Evolutionary conservation across 2,797 vertebrate species (phyloP).

Genomic region (Phoebastria nigripes): DNA sequence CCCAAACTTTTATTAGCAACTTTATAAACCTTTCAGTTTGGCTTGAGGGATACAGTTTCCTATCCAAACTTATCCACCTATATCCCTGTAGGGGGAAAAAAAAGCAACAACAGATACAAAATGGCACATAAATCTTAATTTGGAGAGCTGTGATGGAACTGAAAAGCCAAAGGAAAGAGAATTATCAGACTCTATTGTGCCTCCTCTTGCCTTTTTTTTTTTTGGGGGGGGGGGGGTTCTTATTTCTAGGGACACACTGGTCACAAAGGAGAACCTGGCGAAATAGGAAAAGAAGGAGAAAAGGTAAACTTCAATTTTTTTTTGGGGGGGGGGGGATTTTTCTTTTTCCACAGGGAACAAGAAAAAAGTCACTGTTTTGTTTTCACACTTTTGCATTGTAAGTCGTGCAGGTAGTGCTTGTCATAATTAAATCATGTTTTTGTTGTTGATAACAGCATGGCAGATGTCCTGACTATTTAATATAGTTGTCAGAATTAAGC

Average conservation of each 20-base stretch:
- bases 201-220: neutral
- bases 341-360: neutral
- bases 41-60: neutral
- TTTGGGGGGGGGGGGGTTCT: no score
- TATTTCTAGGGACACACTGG: no score
- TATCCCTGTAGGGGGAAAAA: neutral
- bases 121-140: slow-evolving; percentile 19
- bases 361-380: neutral
- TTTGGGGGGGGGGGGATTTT: neutral
- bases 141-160: neutral
- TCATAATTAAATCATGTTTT: neutral
- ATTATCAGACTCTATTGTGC: neutral
- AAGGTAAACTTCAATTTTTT: no score
- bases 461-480: neutral
- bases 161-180: neutral
- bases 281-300: no score
- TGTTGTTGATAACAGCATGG: neutral
- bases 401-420: neutral
- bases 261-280: no score
- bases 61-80: slow-evolving; percentile 41
- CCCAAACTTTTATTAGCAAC: slow-evolving; percentile 57
- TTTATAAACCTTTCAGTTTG: slow-evolving; percentile 52
- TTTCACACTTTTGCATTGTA: neutral
- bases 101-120: neutral
- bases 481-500: neutral